phyloP scores from a whole-genome alignment of 2,797 vertebrate species.

The Enteromius argenteus region DNA sequence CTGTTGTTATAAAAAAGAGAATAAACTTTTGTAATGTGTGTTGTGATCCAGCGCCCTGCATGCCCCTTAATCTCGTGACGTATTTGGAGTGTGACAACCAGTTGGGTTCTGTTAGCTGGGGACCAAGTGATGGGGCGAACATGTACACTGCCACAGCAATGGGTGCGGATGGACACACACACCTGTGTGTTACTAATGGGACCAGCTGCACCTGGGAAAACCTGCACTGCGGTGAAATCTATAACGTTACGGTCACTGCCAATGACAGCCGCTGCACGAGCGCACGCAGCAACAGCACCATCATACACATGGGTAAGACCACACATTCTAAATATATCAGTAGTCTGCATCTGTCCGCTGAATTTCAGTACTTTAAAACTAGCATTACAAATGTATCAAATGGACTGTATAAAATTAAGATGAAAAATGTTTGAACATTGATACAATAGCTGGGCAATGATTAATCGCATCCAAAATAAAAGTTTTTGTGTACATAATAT shows the following conservation, averaged over 20 bases:
- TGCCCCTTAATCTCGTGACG: constrained; percentile 28
- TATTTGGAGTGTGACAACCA: constrained; percentile 37
- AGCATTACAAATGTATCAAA: neutral
- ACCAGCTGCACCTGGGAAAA: constrained; percentile 71
- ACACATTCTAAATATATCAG: neutral
- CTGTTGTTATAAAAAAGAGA: neutral
- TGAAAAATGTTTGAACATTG: no score
- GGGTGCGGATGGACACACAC: constrained; percentile 66
- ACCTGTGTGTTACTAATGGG: constrained; percentile 68
- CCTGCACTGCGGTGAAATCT: constrained; percentile 70
- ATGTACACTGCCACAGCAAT: constrained; percentile 61
- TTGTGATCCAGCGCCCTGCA: constrained; percentile 46
- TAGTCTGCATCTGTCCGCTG: neutral
- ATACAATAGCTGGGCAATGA: no score
- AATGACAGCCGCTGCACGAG: constrained; percentile 19
- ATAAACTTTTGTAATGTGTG: neutral
- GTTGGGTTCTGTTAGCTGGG: constrained; percentile 47
- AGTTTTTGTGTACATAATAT: no score
- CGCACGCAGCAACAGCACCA: constrained; percentile 57
- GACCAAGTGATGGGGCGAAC: constrained; percentile 21
- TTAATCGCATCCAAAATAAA: no score
- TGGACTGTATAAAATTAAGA: no score
- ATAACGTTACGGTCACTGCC: constrained; percentile 32
- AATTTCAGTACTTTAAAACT: neutral
- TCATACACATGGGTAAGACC: constrained; percentile 68